Evolutionary conservation across 1,140 invertebrate genomes (phyloP).

Genomic region (Leptopilina boulardi): DNA sequence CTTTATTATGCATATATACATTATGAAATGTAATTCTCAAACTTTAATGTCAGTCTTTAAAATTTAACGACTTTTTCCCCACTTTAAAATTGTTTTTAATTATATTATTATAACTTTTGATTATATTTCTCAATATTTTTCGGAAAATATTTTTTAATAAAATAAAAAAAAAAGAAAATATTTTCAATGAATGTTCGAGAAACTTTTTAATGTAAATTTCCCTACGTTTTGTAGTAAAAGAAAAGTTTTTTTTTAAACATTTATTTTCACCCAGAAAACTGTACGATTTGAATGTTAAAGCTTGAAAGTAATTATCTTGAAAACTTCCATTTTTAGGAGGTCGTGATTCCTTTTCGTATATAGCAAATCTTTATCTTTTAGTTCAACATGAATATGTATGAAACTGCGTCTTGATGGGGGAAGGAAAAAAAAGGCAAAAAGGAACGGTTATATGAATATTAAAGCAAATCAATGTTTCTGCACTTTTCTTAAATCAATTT

Average conservation of each 20-base stretch:
- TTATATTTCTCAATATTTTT: too few relatives aligned
- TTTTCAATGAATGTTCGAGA: background rate
- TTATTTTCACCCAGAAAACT: background rate
- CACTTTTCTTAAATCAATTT: background rate
- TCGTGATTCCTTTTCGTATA: background rate
- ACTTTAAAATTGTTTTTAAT: too few relatives aligned
- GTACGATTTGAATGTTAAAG: background rate
- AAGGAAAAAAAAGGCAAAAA: background rate
- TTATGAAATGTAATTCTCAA: too few relatives aligned
- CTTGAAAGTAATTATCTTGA: conserved; percentile 10
- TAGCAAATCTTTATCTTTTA: background rate
- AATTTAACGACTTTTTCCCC: too few relatives aligned
- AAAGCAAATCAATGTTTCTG: background rate
- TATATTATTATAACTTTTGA: too few relatives aligned
- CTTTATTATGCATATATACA: too few relatives aligned
- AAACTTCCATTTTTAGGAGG: conserved; percentile 2
- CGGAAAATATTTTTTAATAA: too few relatives aligned
- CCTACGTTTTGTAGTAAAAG: background rate
- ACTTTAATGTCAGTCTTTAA: too few relatives aligned
- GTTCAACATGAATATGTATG: background rate
- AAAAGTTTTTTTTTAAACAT: background rate
- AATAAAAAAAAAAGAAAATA: too few relatives aligned
- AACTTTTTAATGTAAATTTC: background rate
- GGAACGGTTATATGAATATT: background rate
- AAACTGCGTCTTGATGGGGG: background rate